phyloP scores from a whole-genome alignment of 2,888 invertebrate genomes.

The Pherbina coryleti region DNA sequence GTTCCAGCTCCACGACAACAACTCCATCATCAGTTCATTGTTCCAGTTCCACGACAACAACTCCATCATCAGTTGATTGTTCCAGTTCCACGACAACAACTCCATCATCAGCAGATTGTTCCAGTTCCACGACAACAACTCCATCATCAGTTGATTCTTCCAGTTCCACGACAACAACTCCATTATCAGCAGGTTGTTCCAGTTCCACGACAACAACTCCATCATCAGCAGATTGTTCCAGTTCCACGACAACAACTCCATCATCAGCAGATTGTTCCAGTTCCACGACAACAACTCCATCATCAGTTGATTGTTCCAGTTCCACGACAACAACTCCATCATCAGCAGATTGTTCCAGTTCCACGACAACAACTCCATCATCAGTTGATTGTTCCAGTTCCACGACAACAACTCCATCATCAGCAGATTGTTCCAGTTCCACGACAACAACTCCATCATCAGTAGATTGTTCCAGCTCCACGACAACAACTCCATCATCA shows the following conservation, averaged over 20 bases:
- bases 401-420: neutral
- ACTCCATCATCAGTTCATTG: neutral
- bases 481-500: neutral
- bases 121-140: neutral
- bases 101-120: neutral
- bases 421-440: neutral
- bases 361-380: neutral
- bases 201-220: too few relatives aligned
- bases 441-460: neutral
- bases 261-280: too few relatives aligned
- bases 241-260: too few relatives aligned
- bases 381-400: neutral
- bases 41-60: neutral
- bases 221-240: too few relatives aligned
- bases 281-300: neutral
- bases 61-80: neutral
- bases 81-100: neutral
- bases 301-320: neutral
- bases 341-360: neutral
- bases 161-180: neutral
- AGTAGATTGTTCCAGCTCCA: neutral
- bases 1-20: neutral
- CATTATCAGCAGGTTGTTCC: too few relatives aligned
- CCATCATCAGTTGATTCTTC: neutral
- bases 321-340: neutral